A percentile compares a stretch with the other conserved stretches of the same genome.
phyloP scores from a whole-genome alignment of 2,888 invertebrate species.

The Drosophila infuscata region DNA sequence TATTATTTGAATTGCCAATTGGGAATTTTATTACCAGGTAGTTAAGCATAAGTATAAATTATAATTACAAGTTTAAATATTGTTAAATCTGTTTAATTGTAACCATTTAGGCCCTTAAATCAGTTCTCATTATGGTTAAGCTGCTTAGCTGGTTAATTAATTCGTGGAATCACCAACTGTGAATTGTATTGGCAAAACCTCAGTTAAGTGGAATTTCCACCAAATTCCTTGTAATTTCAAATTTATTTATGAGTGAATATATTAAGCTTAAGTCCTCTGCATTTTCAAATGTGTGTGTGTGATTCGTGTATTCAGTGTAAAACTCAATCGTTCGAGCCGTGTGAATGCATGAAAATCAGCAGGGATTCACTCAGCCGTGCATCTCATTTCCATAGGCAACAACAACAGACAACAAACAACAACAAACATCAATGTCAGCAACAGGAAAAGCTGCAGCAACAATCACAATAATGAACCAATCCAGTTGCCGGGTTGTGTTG shows the following conservation, averaged over 20 bases:
- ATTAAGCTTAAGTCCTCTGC: neutral
- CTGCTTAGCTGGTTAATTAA: neutral
- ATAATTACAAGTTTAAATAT: neutral
- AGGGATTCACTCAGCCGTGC: conserved; percentile 33
- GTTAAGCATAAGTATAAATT: neutral
- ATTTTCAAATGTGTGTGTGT: neutral
- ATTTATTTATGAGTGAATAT: conserved; percentile 22
- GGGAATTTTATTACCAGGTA: neutral
- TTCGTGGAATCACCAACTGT: neutral
- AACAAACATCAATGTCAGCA: neutral
- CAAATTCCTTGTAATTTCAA: conserved; percentile 8
- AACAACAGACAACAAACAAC: neutral
- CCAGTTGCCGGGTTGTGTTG: neutral
- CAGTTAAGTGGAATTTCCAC: neutral
- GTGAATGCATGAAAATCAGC: conserved; percentile 14
- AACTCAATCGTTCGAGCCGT: conserved; percentile 33
- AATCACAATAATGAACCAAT: conserved; percentile 8
- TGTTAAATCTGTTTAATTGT: neutral
- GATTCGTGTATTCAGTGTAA: conserved; percentile 1
- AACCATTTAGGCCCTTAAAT: neutral
- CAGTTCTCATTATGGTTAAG: too few relatives aligned
- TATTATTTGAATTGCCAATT: conserved; percentile 28
- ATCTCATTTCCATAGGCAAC: conserved; percentile 30
- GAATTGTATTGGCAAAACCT: neutral
- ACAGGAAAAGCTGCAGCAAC: conserved; percentile 4